phyloP scores from a whole-genome alignment of 2,888 invertebrate genomes.

The Drosophila quinaria region DNA sequence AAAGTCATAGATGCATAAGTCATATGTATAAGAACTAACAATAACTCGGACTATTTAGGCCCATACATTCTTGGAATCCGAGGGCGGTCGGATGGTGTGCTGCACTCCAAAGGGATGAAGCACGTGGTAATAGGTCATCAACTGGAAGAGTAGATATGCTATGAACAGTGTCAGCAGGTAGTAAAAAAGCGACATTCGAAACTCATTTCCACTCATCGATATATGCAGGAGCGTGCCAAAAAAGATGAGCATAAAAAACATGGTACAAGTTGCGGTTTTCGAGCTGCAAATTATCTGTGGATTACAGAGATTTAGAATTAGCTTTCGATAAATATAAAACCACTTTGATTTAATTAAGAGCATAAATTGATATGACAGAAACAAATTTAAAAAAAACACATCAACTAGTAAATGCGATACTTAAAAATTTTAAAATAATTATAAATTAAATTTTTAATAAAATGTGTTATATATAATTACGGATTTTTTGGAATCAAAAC shows the following conservation, averaged over 20 bases:
- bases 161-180: constrained; percentile 23
- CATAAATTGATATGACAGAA: no score
- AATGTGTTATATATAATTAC: no score
- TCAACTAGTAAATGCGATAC: no score
- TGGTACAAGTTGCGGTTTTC: constrained; percentile 3
- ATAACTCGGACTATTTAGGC: constrained; percentile 16
- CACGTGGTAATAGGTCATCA: constrained; percentile 2
- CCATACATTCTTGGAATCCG: background rate
- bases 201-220: constrained; percentile 57
- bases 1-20: constrained; percentile 7
- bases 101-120: constrained; percentile 38
- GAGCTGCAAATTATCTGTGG: constrained; percentile 38
- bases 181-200: constrained; percentile 54
- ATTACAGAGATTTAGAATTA: background rate
- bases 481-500: no score
- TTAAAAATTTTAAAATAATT: no score
- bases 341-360: no score
- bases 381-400: no score
- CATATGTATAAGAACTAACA: background rate
- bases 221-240: constrained; percentile 34
- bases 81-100: constrained; percentile 11
- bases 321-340: no score
- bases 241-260: constrained; percentile 31
- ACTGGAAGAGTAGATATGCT: constrained; percentile 18
- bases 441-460: no score